Evolutionary conservation across 2,888 invertebrate genomes (phyloP).

Genomic region (Heliconius ethilla): DNA sequence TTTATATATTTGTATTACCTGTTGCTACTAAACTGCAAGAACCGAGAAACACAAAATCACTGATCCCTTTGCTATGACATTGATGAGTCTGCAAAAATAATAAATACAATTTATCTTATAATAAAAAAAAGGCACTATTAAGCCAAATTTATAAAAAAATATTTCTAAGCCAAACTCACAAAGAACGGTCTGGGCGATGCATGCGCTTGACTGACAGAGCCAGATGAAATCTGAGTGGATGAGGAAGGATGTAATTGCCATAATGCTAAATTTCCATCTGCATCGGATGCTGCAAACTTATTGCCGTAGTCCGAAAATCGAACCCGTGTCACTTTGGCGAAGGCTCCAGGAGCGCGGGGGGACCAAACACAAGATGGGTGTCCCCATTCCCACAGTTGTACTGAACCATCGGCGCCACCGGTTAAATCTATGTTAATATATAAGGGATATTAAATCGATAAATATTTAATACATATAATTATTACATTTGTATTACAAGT

Average conservation of each 20-base stretch:
- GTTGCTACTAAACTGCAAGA: slow-evolving; percentile 98
- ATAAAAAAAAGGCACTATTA: slow-evolving; percentile 23
- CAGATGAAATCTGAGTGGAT: slow-evolving; percentile 57
- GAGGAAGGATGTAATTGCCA: slow-evolving; percentile 94
- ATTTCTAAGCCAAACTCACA: slow-evolving; percentile 81
- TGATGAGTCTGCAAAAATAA: slow-evolving; percentile 91
- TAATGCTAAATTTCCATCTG: slow-evolving; percentile 97
- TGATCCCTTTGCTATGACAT: slow-evolving; percentile 98
- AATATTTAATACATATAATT: not conserved
- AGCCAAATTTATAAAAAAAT: not conserved
- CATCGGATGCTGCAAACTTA: slow-evolving; percentile 99
- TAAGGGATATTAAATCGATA: not conserved
- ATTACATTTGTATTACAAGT: not conserved
- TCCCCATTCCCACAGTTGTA: slow-evolving; percentile 99
- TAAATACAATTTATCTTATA: not conserved
- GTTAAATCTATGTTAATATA: slow-evolving; percentile 87
- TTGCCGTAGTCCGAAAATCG: slow-evolving; percentile 98
- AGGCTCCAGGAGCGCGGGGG: slow-evolving; percentile 96
- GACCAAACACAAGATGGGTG: slow-evolving; percentile 94
- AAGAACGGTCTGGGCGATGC: slow-evolving; percentile 89
- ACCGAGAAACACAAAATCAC: slow-evolving; percentile 98
- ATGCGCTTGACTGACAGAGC: slow-evolving; percentile 78
- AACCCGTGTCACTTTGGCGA: slow-evolving; percentile 97
- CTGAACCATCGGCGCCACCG: slow-evolving; percentile 97
- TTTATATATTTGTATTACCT: slow-evolving; percentile 70